phyloP scores from a whole-genome alignment of 2,888 invertebrate species.

The Colletes collaris region DNA sequence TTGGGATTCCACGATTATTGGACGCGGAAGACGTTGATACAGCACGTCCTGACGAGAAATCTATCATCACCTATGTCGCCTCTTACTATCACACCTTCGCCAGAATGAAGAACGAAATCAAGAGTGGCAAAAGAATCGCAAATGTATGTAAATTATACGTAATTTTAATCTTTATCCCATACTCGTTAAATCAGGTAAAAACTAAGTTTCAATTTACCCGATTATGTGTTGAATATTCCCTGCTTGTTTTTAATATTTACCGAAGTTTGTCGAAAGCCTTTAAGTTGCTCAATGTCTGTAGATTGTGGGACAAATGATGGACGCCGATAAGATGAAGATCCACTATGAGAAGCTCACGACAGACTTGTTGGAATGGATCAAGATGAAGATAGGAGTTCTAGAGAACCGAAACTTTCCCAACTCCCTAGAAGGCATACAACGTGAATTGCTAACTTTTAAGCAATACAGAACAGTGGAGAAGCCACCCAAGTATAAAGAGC shows the following conservation, averaged over 20 bases:
- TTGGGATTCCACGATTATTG: slow-evolving; percentile 96
- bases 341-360: slow-evolving; percentile 94
- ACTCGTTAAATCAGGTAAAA: too few relatives aligned
- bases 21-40: slow-evolving; percentile 99
- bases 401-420: slow-evolving; percentile 96
- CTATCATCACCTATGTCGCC: slow-evolving; percentile 99
- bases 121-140: slow-evolving; percentile 98
- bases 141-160: slow-evolving; percentile 88
- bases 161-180: not conserved
- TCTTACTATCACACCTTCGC: slow-evolving; percentile 99
- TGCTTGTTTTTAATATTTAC: too few relatives aligned
- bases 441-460: slow-evolving; percentile 94
- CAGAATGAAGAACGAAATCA: slow-evolving; percentile 99
- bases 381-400: slow-evolving; percentile 91
- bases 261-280: too few relatives aligned
- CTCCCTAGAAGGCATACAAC: slow-evolving; percentile 96
- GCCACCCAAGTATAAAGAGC: slow-evolving; percentile 98
- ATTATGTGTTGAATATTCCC: too few relatives aligned
- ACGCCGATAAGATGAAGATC: slow-evolving; percentile 95
- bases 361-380: slow-evolving; percentile 96
- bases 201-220: too few relatives aligned
- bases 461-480: slow-evolving; percentile 98
- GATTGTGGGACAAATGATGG: slow-evolving; percentile 98
- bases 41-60: slow-evolving; percentile 97
- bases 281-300: slow-evolving; percentile 79